Evolutionary conservation across 2,113 vertebrate genomes (phyloP), one percentile per base, ranked within the genome.

Genomic region (Xiphophorus maculatus): DNA sequence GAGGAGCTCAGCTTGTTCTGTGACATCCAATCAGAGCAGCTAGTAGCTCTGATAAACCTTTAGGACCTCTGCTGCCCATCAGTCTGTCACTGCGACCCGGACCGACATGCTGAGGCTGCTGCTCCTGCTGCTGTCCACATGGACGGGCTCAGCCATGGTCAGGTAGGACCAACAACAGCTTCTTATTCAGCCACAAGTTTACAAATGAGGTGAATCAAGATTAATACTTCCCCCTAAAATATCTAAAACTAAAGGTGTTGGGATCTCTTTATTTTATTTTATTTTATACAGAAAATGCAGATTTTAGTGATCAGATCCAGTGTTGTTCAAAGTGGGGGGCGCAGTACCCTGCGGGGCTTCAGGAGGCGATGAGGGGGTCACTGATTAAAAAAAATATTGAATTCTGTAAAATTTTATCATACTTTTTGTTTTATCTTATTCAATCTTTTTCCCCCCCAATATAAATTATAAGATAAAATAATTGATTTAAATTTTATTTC

Each of bases 81-180:
- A 72, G 64, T 67, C 40, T 5, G 14, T 62, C 68, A 30, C 37
- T n/a, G 54, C 7, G 54, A n/a, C 15, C 25, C 0, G 32, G 74
- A 58, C 3, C n/a, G 63, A 76, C 73, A 85, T 83, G 85, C 2
- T 40, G 66, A 76, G n/a, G 82, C n/a, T 68, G 29, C 44, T 88
- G 79, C 3, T 88, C 63, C 15, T 84, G 74, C 13, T 84, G 44
- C 0, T 83, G 73, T 4, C 61, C 74, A 76, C 70, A 3, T 87
- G 89, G 81, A 82, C 67, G 7, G 66, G 65, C 71, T 85, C 72
- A 0, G 89, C 88, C 0, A 37, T 88, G 66, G 51, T 90, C 87
- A 85, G 91, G 91, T 92, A 68, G 42, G 73, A 83, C 54, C 28
- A 61, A 4, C 17, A 7, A 13, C 22, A 63, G 19, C 28, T 68